Percentiles rank a stretch among this genome's conserved stretches.
Conservation (phyloP, 2,888 invertebrate genomes). For the Catocala sponsa region DNA sequence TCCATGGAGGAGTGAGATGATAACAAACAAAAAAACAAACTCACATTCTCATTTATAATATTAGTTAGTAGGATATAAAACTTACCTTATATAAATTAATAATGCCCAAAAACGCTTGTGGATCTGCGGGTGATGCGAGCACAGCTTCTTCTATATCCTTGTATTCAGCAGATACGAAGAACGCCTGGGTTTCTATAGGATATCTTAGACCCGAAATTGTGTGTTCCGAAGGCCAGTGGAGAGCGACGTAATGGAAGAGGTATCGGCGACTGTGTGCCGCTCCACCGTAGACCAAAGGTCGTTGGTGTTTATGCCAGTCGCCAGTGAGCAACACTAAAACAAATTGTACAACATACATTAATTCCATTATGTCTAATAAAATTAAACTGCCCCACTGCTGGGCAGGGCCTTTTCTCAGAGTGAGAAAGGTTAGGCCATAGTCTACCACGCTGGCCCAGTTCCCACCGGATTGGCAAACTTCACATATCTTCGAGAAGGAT, state of each 20-base stretch:
- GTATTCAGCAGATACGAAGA: constrained; percentile 73
- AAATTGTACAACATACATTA: neutral
- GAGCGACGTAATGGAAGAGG: constrained; percentile 67
- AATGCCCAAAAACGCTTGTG: constrained; percentile 69
- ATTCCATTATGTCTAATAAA: too few relatives aligned
- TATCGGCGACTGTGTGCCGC: constrained; percentile 74
- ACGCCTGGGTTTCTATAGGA: constrained; percentile 72
- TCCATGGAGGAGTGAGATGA: too few relatives aligned
- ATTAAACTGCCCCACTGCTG: too few relatives aligned
- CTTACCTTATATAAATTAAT: constrained; percentile 69
- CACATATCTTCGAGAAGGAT: too few relatives aligned
- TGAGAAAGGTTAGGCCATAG: too few relatives aligned
- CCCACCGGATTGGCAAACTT: too few relatives aligned
- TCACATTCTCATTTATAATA: too few relatives aligned
- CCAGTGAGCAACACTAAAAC: constrained; percentile 67
- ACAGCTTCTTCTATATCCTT: constrained; percentile 60
- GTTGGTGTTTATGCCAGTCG: constrained; percentile 56
- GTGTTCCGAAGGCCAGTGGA: constrained; percentile 77
- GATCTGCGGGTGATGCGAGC: constrained; percentile 59
- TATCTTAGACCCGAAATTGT: constrained; percentile 62
- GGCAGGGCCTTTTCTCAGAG: too few relatives aligned
- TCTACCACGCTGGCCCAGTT: too few relatives aligned
- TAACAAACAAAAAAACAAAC: too few relatives aligned
- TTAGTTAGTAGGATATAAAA: neutral
- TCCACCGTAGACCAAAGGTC: constrained; percentile 71